These are phyloP conservation scores for Eurystomus gularis DNA, from an alignment of 2,113 vertebrate genomes.

Conservation along the genomic window DNA sequence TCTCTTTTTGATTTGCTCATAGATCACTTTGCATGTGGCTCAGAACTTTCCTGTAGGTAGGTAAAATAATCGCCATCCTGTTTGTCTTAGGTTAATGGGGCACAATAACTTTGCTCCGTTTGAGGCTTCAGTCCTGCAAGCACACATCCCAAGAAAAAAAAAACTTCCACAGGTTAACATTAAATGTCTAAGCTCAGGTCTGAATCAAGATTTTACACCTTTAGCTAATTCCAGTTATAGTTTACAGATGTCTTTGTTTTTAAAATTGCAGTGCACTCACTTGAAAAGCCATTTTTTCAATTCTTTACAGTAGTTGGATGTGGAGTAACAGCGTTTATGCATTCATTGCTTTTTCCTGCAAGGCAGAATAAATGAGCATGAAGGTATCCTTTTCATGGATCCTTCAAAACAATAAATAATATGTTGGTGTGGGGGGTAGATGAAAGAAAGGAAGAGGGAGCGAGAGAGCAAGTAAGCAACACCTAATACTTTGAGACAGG, in stretches of 20 bases:
- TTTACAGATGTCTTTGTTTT: not conserved
- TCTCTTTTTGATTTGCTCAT: not conserved
- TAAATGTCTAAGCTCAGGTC: not conserved
- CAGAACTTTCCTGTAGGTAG: not conserved
- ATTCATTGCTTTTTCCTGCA: slow-evolving; percentile 36
- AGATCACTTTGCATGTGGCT: not conserved
- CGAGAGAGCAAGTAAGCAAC: not conserved
- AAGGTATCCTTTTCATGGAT: not conserved
- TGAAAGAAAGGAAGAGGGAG: not conserved
- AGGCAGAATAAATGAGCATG: slow-evolving; percentile 1
- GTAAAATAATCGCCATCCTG: not conserved
- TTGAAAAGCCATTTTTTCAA: not conserved
- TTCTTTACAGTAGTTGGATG: not conserved
- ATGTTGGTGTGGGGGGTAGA: not conserved
- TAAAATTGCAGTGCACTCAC: not conserved
- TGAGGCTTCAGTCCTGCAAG: not conserved
- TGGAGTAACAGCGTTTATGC: slow-evolving; percentile 6
- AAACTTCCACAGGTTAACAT: not conserved
- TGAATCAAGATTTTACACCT: not conserved
- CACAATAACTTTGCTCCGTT: not conserved
- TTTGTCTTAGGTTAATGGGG: not conserved
- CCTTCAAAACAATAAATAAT: slow-evolving; percentile 18
- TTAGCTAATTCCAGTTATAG: not conserved
- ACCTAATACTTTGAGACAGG: not conserved
- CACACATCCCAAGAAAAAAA: not conserved